These are phyloP conservation scores for Nesospiza acunhae DNA, from an alignment of 2,113 vertebrate species.

Conservation along the genomic window DNA sequence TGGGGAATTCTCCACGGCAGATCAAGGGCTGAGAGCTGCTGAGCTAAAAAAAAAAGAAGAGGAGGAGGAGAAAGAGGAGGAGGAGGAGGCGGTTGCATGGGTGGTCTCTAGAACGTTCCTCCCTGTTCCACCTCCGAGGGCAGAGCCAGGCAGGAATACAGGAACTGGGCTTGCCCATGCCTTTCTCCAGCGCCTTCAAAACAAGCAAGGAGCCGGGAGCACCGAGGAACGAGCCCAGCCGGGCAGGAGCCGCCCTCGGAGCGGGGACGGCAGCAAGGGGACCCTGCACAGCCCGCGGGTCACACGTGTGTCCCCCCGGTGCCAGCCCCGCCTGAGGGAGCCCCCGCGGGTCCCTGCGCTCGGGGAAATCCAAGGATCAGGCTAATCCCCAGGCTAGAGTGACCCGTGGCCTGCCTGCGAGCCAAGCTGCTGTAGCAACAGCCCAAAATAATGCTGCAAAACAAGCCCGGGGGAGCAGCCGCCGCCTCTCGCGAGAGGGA, in stretches of 20 bases:
- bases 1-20: background rate
- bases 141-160: slow-evolving; percentile 26
- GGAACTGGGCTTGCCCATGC: background rate
- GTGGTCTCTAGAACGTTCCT: slow-evolving; percentile 46
- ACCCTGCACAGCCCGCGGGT: background rate
- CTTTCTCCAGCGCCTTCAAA: background rate
- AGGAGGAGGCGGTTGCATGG: background rate
- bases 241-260: background rate
- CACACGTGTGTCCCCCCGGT: fast-evolving
- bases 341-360: background rate
- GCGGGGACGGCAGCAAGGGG: fast-evolving
- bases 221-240: background rate
- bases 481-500: slow-evolving; percentile 22
- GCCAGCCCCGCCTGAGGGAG: background rate
- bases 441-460: slow-evolving; percentile 27
- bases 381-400: background rate
- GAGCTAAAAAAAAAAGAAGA: background rate
- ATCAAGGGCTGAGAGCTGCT: background rate
- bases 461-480: background rate
- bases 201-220: background rate
- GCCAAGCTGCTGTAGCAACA: slow-evolving; percentile 4
- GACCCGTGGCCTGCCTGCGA: background rate
- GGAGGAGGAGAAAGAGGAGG: background rate
- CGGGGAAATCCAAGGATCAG: background rate
- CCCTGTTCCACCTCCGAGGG: slow-evolving; percentile 32